A percentile compares a stretch with the other conserved stretches of the same genome.
Conservation (phyloP, 2,888 invertebrate species). For the Unio delphinus region DNA sequence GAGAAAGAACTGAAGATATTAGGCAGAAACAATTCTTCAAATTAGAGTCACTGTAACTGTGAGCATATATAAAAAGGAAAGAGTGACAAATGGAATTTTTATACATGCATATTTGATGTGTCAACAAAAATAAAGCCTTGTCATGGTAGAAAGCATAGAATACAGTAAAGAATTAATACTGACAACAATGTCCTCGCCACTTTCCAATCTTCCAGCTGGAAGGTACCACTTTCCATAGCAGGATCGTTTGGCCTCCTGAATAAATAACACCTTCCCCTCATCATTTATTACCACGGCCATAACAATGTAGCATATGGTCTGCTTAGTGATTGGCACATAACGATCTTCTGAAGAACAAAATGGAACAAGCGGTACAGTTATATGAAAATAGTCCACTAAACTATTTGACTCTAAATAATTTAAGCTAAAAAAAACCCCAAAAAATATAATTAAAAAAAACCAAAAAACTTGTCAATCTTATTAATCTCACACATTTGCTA, state of each 20-base stretch:
- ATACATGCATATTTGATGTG: no score
- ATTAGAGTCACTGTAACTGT: no score
- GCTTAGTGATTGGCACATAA: constrained; percentile 53
- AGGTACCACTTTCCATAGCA: constrained; percentile 98
- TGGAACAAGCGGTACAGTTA: neutral
- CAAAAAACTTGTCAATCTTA: no score
- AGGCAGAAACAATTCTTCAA: no score
- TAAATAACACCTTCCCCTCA: constrained; percentile 90
- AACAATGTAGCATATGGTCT: constrained; percentile 90
- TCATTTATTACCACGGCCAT: constrained; percentile 91
- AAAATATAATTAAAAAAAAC: neutral
- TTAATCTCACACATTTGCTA: no score
- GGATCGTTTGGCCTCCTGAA: constrained; percentile 96
- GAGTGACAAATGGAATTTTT: no score
- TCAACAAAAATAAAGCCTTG: no score
- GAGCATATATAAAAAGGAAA: no score
- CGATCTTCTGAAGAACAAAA: neutral
- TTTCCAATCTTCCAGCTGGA: constrained; percentile 95
- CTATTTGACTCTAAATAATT: no score
- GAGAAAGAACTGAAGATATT: no score
- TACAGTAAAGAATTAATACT: constrained; percentile 10
- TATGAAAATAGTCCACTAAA: neutral
- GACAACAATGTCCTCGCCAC: constrained; percentile 86
- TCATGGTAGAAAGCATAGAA: neutral
- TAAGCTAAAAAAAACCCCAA: constrained; percentile 5